Evolutionary conservation across 2,113 vertebrate species (phyloP), one percentile per base, ranked within the genome.

Genomic region (Arizona elegans): DNA sequence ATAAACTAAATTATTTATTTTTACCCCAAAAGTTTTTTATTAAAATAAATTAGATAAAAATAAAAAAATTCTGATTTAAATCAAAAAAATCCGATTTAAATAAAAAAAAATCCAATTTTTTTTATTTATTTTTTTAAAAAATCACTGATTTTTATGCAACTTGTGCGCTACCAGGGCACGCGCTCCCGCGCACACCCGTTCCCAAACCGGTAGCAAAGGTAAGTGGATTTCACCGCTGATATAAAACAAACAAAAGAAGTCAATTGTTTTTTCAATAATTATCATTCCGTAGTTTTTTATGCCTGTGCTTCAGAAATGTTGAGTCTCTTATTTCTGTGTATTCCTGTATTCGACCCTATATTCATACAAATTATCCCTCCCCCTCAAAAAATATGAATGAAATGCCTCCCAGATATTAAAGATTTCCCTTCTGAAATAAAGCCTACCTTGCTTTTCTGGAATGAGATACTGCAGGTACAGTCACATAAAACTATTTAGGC

Each of bases 81-180:
- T 38, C 38, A 38, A 38, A 38, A 38, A 38, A 38, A 38, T 38
- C 38, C 1, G 1, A 38, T 38, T 38, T 38, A 38, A 38, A 38
- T 38, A 1, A 1, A 38, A 38, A 38, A 38, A 38, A 38, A 38
- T 38, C 38, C 0, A 2, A 38, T 38, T 38, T 38, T 38, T 38
- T 38, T 1, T 0, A 2, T 38, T 38, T n/a, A n/a, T n/a, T 38
- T 38, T 38, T 38, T 38, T 2, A 38, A 38, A 38, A 38, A 38
- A 38, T 38, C 38, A 38, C 38, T 38, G 38, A 38, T 38, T 38
- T 38, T 38, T 38, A 38, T 38, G 38, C 38, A 38, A 50, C 47
- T 0, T 5, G 5, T 50, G 47, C 47, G 1, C 47, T 50, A 50
- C 47, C 47, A 5, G 6, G 0, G 6, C 6, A 7, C 47, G 4